Evolutionary conservation across 2,797 vertebrate genomes (phyloP).

Genomic region (Sebastes itinus): DNA sequence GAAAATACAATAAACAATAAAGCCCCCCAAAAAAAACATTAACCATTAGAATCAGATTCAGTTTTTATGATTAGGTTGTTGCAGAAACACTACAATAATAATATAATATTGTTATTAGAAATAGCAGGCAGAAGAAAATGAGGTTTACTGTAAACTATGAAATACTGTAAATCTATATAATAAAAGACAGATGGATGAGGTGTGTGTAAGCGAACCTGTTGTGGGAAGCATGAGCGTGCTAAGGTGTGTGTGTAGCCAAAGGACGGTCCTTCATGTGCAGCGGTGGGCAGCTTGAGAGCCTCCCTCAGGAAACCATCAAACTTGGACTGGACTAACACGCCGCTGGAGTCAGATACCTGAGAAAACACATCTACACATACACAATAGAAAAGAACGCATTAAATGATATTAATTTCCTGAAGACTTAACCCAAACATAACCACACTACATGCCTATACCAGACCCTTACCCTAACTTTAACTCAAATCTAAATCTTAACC

Average conservation of each 20-base stretch:
- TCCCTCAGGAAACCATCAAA: constrained; percentile 91
- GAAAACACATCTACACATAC: constrained; percentile 90
- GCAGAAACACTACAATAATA: no score
- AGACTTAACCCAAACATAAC: neutral
- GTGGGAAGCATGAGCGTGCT: constrained; percentile 89
- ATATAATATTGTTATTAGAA: no score
- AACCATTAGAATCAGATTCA: neutral
- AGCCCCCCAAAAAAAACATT: neutral
- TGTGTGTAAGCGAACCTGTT: constrained; percentile 82
- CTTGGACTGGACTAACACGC: constrained; percentile 88
- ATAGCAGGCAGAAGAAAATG: neutral
- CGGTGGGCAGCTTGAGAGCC: constrained; percentile 89
- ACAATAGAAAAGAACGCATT: neutral
- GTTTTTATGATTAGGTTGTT: no score
- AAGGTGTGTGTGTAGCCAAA: constrained; percentile 91
- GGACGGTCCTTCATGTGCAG: constrained; percentile 93
- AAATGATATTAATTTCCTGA: neutral
- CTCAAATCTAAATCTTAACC: neutral
- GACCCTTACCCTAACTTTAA: neutral
- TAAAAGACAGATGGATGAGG: neutral
- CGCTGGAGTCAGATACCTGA: constrained; percentile 91
- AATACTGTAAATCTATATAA: neutral
- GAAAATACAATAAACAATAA: neutral
- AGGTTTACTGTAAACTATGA: neutral
- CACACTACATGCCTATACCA: neutral